Base-by-base conservation (phyloP, 1,140 invertebrate genomes). In the Drosophila punjabiensis region DNA sequence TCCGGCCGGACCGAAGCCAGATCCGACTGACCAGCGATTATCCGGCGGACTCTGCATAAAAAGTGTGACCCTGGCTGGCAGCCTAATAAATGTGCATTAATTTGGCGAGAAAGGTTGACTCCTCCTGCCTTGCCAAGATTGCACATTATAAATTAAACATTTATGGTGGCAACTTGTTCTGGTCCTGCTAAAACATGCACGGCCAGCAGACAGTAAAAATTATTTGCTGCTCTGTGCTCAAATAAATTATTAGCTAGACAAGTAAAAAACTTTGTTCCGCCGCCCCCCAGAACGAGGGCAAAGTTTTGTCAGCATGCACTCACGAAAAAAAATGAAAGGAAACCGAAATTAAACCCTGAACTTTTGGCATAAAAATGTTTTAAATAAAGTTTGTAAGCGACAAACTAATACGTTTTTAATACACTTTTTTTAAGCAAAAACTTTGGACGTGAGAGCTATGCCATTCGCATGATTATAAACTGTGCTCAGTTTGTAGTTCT, bases 101-200 rank as follows among this genome's bases (percentile, higher is more conserved):
- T 86, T 82, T 86, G 55, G 30, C 48, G 66, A 52, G 61, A 82
- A 86, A 61, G 79, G 56, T 67, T 65, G 66, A 74, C 28, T 53
- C 77, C 78, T 63, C 77, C 78, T 63, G 35, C 39, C 52, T 64
- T 33, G 50, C n/a, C 62, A 47, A 55, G 73, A 50, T 56, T 48
- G 60, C 61, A 78, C 61, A 86, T 86, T 87, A 68, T 67, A 86
- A 79, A 82, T 85, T 79, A 66, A 82, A 75, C 61, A 67, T 69
- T 70, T 56, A 70, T 59, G 53, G 60, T 56, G 48, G 48, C 60
- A 35, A 56, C 70, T 71, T 67, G 59, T 60, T 53, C 37, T 16
- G 32, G 30, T 11, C 32, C 50, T 24, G 16, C 37, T 45, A 47
- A 59, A 76, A 76, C 32, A 59, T 76, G 52, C 50, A 62, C 56